Evolutionary conservation across 2,888 invertebrate species (phyloP).

Genomic region (Tuta absoluta): DNA sequence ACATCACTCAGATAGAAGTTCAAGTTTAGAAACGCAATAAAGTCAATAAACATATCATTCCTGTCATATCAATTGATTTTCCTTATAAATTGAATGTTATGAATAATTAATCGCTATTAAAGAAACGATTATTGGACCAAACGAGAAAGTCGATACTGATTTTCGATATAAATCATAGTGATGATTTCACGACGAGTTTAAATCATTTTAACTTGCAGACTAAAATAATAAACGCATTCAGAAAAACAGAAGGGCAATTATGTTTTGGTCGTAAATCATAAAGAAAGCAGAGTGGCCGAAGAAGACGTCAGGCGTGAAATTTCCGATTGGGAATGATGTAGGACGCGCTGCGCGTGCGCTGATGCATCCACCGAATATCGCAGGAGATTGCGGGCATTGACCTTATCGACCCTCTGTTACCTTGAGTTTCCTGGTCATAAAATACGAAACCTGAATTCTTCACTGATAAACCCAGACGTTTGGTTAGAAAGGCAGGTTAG

Average conservation of each 20-base stretch:
- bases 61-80: slow-evolving; percentile 9
- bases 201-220: slow-evolving; percentile 19
- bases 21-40: slow-evolving; percentile 30
- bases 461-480: too few relatives aligned
- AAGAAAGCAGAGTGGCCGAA: slow-evolving; percentile 68
- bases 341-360: slow-evolving; percentile 64
- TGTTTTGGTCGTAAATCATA: slow-evolving; percentile 66
- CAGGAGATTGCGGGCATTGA: slow-evolving; percentile 65
- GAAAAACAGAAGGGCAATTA: slow-evolving; percentile 55
- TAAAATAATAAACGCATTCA: slow-evolving; percentile 34
- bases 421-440: too few relatives aligned
- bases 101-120: slow-evolving; percentile 12
- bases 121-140: neutral
- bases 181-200: slow-evolving; percentile 25
- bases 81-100: slow-evolving; percentile 3
- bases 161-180: neutral
- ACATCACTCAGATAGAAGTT: slow-evolving; percentile 1
- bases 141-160: slow-evolving; percentile 17
- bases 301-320: slow-evolving; percentile 74
- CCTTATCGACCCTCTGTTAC: slow-evolving; percentile 52
- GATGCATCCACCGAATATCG: slow-evolving; percentile 72
- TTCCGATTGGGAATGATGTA: slow-evolving; percentile 70
- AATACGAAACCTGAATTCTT: too few relatives aligned
- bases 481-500: too few relatives aligned
- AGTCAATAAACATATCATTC: slow-evolving; percentile 4